Evolutionary conservation across 1,140 invertebrate species (phyloP).

Genomic region (Campodea augens): DNA sequence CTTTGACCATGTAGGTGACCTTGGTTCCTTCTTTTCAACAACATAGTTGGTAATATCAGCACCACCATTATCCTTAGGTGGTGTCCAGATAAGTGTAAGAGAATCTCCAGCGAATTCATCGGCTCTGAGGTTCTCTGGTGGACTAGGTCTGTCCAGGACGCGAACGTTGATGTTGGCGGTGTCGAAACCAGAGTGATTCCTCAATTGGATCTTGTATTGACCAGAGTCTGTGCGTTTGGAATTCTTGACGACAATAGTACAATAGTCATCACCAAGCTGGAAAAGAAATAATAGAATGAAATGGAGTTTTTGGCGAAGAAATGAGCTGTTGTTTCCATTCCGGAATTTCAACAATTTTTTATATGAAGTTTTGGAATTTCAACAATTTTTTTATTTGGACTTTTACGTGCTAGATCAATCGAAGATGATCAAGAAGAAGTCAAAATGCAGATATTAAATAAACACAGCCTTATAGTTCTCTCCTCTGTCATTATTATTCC

Average conservation of each 20-base stretch:
- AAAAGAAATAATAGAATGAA: conserved; percentile 12
- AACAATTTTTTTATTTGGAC: neutral
- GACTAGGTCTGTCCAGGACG: conserved; percentile 74
- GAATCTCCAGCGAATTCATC: conserved; percentile 91
- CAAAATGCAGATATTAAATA: no score
- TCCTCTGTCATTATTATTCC: no score
- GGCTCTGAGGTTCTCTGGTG: conserved; percentile 68
- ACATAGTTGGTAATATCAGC: conserved; percentile 91
- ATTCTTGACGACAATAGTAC: conserved; percentile 72
- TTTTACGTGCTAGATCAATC: no score
- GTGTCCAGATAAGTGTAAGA: conserved; percentile 85
- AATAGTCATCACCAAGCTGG: conserved; percentile 65
- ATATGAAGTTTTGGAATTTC: no score
- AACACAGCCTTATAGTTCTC: no score
- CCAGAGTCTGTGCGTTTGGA: conserved; percentile 78
- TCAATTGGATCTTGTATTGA: conserved; percentile 76
- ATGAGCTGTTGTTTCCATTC: no score
- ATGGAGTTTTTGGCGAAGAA: neutral
- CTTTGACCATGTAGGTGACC: conserved; percentile 64
- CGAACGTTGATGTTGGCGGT: conserved; percentile 83
- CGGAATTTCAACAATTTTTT: no score
- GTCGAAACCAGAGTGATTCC: conserved; percentile 87
- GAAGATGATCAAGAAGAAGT: no score
- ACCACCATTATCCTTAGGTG: conserved; percentile 89
- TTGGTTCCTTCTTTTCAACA: conserved; percentile 78